Conservation (phyloP, 2,888 invertebrate genomes). For the Choreutis nemorana region DNA sequence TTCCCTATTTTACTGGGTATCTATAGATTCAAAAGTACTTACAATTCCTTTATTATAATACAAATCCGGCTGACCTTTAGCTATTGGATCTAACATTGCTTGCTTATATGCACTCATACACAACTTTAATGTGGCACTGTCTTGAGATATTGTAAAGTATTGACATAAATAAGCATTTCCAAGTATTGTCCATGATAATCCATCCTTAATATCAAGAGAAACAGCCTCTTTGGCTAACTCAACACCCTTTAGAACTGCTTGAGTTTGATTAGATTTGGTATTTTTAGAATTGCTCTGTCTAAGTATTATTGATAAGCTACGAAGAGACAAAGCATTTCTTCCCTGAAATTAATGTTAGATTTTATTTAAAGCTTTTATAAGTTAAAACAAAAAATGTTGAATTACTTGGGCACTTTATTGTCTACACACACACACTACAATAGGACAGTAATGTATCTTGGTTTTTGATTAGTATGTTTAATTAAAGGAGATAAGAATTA, state of each 20-base stretch:
- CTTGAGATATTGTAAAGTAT: conserved; percentile 79
- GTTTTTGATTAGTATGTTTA: no score
- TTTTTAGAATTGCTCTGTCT: conserved; percentile 66
- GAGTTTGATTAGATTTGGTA: conserved; percentile 57
- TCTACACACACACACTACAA: no score
- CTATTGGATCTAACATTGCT: conserved; percentile 75
- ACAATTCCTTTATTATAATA: conserved; percentile 87
- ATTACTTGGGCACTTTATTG: no score
- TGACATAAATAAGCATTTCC: conserved; percentile 86
- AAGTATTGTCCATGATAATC: conserved; percentile 83
- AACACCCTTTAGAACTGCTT: conserved; percentile 75
- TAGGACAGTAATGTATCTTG: no score
- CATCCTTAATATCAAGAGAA: conserved; percentile 77
- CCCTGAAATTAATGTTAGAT: no score
- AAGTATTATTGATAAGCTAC: conserved; percentile 83
- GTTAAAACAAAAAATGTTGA: no score
- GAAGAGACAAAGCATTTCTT: conserved; percentile 76
- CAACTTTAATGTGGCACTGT: conserved; percentile 73
- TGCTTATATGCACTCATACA: conserved; percentile 83
- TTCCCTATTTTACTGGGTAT: no score
- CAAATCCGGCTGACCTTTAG: conserved; percentile 78
- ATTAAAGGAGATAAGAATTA: no score
- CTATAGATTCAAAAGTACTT: conserved; percentile 57
- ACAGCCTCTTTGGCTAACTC: conserved; percentile 85
- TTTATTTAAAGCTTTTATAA: not conserved